Conservation (phyloP, 1,140 invertebrate genomes). For the Bombus picipes region DNA sequence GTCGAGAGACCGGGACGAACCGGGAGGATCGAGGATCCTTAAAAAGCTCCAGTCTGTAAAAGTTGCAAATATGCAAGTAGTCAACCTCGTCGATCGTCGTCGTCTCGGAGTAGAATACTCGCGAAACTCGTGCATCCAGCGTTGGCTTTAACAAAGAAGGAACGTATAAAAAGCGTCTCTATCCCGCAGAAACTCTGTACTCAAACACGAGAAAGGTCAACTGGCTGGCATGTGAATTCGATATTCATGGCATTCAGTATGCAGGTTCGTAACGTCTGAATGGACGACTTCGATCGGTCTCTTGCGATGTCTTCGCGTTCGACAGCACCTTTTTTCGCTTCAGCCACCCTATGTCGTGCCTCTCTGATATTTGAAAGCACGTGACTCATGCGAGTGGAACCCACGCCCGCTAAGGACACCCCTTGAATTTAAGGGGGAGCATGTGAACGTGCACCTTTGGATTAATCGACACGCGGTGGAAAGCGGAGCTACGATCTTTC, state of each 20-base stretch:
- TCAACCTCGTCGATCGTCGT: neutral
- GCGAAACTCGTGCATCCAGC: neutral
- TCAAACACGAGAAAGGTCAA: conserved; percentile 12
- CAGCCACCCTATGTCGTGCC: neutral
- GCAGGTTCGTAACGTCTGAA: conserved; percentile 17
- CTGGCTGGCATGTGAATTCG: conserved; percentile 31
- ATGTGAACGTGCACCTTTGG: neutral
- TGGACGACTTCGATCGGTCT: conserved; percentile 35
- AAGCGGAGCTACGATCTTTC: neutral
- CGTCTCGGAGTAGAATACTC: neutral
- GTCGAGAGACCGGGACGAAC: neutral
- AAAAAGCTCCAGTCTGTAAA: neutral
- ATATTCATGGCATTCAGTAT: conserved; percentile 36
- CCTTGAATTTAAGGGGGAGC: neutral
- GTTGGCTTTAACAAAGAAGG: conserved; percentile 6
- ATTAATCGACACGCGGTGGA: neutral
- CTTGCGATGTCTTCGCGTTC: neutral
- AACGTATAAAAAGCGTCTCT: conserved; percentile 5
- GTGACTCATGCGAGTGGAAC: conserved; percentile 2
- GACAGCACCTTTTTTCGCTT: neutral
- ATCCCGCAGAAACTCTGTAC: neutral
- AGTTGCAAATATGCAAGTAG: conserved; percentile 11
- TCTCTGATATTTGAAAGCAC: neutral
- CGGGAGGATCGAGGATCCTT: conserved; percentile 10
- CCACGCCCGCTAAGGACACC: no score